Conservation (phyloP, 2,797 vertebrate species). For the Adelosebastes latens region DNA sequence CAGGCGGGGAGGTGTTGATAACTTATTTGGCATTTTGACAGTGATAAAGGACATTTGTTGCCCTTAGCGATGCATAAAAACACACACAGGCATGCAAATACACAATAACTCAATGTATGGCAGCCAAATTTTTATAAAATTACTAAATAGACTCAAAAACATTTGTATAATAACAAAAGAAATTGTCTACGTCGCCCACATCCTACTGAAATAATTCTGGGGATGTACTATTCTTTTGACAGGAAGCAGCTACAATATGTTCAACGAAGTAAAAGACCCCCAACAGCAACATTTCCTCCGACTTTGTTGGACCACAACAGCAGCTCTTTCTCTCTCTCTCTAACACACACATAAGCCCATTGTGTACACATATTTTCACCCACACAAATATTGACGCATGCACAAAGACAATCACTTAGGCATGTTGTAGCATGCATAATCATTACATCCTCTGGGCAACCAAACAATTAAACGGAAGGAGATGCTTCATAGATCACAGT, state of each 20-base stretch:
- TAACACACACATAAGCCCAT: neutral
- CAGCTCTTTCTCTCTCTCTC: neutral
- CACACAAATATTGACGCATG: constrained; percentile 42
- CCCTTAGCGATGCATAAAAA: constrained; percentile 57
- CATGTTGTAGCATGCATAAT: constrained; percentile 58
- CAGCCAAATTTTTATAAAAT: neutral
- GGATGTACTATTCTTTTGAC: constrained; percentile 29
- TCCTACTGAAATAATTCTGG: constrained; percentile 4
- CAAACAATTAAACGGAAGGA: constrained; percentile 61
- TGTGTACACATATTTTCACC: constrained; percentile 31
- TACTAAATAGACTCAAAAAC: constrained; percentile 10
- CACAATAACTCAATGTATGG: constrained; percentile 17
- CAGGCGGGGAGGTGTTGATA: constrained; percentile 61
- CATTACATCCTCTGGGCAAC: constrained; percentile 56
- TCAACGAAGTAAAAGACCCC: constrained; percentile 16
- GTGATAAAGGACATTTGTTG: constrained; percentile 72
- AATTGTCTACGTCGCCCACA: constrained; percentile 19
- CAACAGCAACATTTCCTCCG: constrained; percentile 5
- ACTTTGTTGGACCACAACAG: constrained; percentile 12
- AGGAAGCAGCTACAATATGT: constrained; percentile 12
- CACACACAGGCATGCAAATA: constrained; percentile 43
- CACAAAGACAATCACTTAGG: constrained; percentile 50
- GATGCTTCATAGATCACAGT: constrained; percentile 59
- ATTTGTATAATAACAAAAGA: constrained; percentile 3
- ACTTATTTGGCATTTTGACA: constrained; percentile 76